These are phyloP conservation scores for Erpetoichthys calabaricus DNA, from an alignment of 2,797 vertebrate genomes.

Conservation along the genomic window DNA sequence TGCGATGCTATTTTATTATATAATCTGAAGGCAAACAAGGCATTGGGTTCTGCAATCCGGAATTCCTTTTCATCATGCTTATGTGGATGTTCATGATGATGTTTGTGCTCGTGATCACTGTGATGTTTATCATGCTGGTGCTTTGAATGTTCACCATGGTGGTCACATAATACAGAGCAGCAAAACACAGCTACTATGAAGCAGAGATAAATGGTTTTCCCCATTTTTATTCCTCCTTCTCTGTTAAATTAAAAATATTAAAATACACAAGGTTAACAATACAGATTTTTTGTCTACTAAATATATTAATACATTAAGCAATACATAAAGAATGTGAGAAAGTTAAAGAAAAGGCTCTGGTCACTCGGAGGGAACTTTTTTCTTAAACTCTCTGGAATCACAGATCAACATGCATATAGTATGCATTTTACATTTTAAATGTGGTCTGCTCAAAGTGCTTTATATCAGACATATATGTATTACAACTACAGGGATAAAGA, in stretches of 20 bases:
- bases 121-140: not conserved
- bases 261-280: not conserved
- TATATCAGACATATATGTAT: too few relatives aligned
- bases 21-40: conserved; percentile 57
- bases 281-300: not conserved
- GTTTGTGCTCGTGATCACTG: conserved; percentile 9
- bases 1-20: conserved; percentile 46
- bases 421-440: too few relatives aligned
- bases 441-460: too few relatives aligned
- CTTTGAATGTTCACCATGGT: not conserved
- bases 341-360: too few relatives aligned
- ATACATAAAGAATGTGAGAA: not conserved
- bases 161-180: conserved; percentile 22
- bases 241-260: not conserved
- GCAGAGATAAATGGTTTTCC: conserved; percentile 27
- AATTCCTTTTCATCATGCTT: not conserved
- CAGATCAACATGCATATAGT: too few relatives aligned
- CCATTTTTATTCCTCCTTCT: conserved; percentile 26
- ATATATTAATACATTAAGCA: not conserved
- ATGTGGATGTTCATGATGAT: conserved; percentile 5
- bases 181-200: conserved; percentile 28
- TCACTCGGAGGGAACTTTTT: too few relatives aligned
- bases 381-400: too few relatives aligned
- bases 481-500: too few relatives aligned
- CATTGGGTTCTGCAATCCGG: conserved; percentile 33